Evolutionary conservation across 2,888 invertebrate species (phyloP).

Genomic region (Euzetes globulus): DNA sequence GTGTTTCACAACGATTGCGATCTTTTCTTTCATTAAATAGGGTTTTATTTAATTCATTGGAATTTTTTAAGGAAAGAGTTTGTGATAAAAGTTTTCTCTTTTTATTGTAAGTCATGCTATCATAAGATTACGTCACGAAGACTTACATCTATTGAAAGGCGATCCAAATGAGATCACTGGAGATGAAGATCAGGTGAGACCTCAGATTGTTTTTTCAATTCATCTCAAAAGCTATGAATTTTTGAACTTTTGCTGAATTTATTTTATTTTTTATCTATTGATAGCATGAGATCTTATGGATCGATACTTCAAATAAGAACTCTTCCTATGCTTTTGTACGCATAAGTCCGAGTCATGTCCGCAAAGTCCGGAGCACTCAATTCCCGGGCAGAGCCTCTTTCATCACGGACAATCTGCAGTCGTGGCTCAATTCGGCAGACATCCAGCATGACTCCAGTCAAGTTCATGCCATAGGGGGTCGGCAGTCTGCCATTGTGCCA

Average conservation of each 20-base stretch:
- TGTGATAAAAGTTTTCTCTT: neutral
- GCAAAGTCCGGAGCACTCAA: conserved; percentile 10
- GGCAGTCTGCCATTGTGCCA: conserved; percentile 22
- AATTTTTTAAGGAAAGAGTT: neutral
- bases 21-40: too few relatives aligned
- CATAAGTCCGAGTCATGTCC: conserved; percentile 8
- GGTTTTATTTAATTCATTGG: too few relatives aligned
- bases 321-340: conserved; percentile 31
- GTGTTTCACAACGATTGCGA: neutral
- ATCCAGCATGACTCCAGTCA: neutral
- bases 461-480: neutral
- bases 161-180: conserved; percentile 4
- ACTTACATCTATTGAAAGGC: conserved; percentile 16
- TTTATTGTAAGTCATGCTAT: conserved; percentile 7
- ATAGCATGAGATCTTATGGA: conserved; percentile 33
- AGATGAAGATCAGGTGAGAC: conserved; percentile 10
- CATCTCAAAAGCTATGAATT: neutral
- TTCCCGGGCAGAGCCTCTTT: neutral
- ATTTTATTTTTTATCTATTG: neutral
- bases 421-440: conserved; percentile 33
- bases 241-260: neutral
- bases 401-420: conserved; percentile 36
- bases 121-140: conserved; percentile 15
- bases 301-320: conserved; percentile 15
- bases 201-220: neutral